Evolutionary conservation across 2,888 invertebrate genomes (phyloP), one percentile per base, ranked within the genome.

Genomic region (Pristionchus mayeri): DNA sequence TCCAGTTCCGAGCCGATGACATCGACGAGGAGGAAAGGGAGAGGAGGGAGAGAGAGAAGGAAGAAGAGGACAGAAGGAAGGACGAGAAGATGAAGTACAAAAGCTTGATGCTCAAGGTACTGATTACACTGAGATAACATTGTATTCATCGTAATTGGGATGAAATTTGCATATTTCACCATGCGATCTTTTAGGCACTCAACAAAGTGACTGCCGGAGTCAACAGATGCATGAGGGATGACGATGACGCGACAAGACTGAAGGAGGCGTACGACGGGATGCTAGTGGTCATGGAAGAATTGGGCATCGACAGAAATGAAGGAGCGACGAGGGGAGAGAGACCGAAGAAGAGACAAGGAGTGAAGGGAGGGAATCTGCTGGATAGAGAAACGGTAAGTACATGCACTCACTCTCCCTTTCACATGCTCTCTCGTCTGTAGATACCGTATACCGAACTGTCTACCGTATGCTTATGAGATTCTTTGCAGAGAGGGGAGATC

Each of bases 331-430:
- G 67, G 37, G 67, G 67, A 37, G 67, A 67, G 67, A 37, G 67
- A 40, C 3, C 7, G 40, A 67, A 67, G 67, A 67, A 67, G 67
- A 67, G 67, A 67, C 67, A 67, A 40, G 67, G 67, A 67, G 21
- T 2, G 24, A 67, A 16, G 27, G 67, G 67, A 40, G 4, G 21
- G 2, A 13, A 4, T 9, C 67, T 67, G 3, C 67, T 67, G 37
- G 40, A 67, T 6, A 67, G 67, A 67, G 67, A 67, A 21, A 67
- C 67, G 67, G 67, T 67, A 1, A 67, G 67, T 40, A 21, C 11
- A 34, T 16, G 21, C 30, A 27, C 63, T 34, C 63, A 27, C n/a
- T 44, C 44, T 44, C 7, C 44, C 6, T 9, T 44, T 44, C 13
- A 44, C 44, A 44, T 44, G 13, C 44, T 44, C 44, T 44, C 44